Conservation (phyloP, 2,797 vertebrate species). For the Cyclura pinguis region DNA sequence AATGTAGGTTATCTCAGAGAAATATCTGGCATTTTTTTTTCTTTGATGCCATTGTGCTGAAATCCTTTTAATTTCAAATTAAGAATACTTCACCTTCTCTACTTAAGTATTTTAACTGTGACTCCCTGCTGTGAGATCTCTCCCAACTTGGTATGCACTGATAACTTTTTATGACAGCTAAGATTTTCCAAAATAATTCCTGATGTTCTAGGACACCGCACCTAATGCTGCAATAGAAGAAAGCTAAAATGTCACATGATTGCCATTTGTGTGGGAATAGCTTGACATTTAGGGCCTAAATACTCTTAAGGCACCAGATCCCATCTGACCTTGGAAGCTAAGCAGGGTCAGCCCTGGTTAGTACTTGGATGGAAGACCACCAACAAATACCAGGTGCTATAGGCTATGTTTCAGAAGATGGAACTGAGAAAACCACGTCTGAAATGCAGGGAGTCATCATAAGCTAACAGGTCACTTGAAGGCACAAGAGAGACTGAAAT, state of each 20-base stretch:
- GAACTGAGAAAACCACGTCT: no score
- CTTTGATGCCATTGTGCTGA: neutral
- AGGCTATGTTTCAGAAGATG: no score
- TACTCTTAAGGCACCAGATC: no score
- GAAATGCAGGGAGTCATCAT: no score
- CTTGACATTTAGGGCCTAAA: neutral
- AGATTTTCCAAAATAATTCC: neutral
- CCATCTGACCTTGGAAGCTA: no score
- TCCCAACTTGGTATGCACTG: neutral
- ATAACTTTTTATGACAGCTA: neutral
- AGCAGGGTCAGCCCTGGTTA: no score
- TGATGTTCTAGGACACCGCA: neutral
- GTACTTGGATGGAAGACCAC: no score
- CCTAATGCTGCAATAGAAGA: neutral
- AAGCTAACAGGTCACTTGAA: no score
- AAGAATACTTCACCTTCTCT: neutral
- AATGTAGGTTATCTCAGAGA: neutral
- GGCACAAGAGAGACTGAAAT: no score
- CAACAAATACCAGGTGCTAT: no score
- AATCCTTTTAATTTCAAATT: neutral
- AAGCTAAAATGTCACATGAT: neutral
- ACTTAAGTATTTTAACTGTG: neutral
- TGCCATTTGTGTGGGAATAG: neutral
- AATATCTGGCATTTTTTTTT: neutral
- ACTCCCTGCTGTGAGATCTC: neutral